Percentiles rank a stretch among this genome's conserved stretches.
Conservation (phyloP, 2,888 invertebrate genomes). For the Sinotaia quadrata region DNA sequence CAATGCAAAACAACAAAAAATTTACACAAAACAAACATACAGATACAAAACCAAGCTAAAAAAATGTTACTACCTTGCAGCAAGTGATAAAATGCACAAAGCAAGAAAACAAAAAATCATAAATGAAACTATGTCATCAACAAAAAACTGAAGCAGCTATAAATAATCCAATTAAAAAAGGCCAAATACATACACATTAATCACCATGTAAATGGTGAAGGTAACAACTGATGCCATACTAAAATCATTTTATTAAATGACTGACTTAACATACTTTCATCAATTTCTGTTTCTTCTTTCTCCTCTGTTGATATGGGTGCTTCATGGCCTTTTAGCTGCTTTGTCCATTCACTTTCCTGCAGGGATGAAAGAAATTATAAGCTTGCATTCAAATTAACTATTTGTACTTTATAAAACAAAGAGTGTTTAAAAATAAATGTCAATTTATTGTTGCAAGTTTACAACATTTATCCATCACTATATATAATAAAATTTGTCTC, state of each 20-base stretch:
- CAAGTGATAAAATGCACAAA: no score
- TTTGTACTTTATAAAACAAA: no score
- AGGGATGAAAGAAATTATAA: not conserved
- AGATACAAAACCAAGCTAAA: not conserved
- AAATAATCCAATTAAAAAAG: no score
- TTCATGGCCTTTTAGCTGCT: not conserved
- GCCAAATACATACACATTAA: no score
- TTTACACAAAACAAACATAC: not conserved
- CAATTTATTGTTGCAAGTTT: not conserved
- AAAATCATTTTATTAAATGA: not conserved
- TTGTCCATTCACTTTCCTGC: constrained; percentile 20
- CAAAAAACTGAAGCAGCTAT: no score
- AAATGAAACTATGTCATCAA: no score
- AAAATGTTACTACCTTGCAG: no score
- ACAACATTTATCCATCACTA: not conserved
- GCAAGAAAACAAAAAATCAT: no score
- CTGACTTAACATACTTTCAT: constrained; percentile 12
- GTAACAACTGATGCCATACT: not conserved
- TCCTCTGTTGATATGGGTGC: not conserved
- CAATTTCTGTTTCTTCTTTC: constrained; percentile 34
- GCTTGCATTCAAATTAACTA: no score
- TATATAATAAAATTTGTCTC: no score
- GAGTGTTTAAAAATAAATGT: no score
- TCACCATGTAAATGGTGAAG: not conserved
- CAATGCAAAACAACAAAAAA: not conserved